Percentiles rank a stretch among this genome's conserved stretches.
Evolutionary conservation across 2,888 invertebrate species (phyloP).

Genomic region (Caenorhabditis sp.): DNA sequence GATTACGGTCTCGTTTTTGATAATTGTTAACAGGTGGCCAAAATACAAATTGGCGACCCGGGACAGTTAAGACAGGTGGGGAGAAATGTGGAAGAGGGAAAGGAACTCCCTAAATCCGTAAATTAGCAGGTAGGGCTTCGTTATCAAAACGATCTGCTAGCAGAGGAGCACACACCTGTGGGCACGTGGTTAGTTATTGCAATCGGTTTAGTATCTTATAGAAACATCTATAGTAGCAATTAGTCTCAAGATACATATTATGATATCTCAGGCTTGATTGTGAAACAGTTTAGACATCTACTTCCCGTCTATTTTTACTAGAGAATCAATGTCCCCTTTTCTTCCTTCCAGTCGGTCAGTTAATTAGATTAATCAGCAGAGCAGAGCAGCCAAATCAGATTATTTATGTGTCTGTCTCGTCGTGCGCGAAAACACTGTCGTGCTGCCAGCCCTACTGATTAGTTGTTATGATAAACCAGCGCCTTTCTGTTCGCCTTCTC

Average conservation of each 20-base stretch:
- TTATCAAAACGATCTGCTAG: constrained; percentile 3
- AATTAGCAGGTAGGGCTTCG: constrained; percentile 8
- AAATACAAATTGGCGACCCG: constrained; percentile 31
- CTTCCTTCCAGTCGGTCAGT: not conserved
- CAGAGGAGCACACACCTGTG: not conserved
- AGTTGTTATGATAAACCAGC: constrained; percentile 42
- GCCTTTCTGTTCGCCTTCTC: constrained; percentile 12
- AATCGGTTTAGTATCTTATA: not conserved
- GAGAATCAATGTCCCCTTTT: no score
- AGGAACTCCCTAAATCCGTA: not conserved
- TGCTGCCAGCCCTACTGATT: constrained; percentile 13
- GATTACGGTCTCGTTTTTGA: constrained; percentile 48
- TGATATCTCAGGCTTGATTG: no score
- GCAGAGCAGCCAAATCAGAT: not conserved
- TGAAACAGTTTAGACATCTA: no score
- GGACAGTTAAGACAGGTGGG: constrained; percentile 12
- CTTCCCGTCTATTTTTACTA: no score
- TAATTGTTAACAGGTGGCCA: constrained; percentile 50
- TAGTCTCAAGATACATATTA: no score
- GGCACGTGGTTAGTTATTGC: constrained; percentile 3
- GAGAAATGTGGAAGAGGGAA: not conserved
- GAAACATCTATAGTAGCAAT: no score
- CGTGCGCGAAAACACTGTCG: constrained; percentile 1
- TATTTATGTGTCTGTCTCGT: not conserved
- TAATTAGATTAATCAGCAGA: constrained; percentile 3